Conservation (phyloP, 2,888 invertebrate genomes). For the Drosophila mercatorum region DNA sequence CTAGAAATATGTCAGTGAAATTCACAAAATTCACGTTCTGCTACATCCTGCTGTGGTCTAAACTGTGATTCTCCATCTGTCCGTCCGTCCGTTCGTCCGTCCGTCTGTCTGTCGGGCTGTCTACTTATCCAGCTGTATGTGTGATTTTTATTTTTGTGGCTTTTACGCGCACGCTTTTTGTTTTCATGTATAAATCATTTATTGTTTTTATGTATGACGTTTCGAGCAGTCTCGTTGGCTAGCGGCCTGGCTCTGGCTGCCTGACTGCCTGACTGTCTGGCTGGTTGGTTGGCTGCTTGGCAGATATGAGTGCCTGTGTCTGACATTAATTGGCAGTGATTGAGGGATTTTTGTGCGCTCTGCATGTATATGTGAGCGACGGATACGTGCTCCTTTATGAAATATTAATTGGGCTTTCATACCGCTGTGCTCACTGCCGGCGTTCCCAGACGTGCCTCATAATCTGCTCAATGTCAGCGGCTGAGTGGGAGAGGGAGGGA, state of each 20-base stretch:
- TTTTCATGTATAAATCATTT: constrained; percentile 78
- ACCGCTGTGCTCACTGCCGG: constrained; percentile 27
- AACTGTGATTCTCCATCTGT: constrained; percentile 14
- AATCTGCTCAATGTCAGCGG: constrained; percentile 61
- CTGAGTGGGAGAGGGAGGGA: not conserved
- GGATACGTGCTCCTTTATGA: constrained; percentile 77
- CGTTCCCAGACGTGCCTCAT: constrained; percentile 66
- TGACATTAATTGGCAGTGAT: constrained; percentile 81
- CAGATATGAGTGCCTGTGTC: constrained; percentile 78
- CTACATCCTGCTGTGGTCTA: constrained; percentile 61
- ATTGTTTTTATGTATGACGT: constrained; percentile 75
- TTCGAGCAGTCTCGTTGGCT: constrained; percentile 57
- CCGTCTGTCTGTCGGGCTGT: constrained; percentile 5
- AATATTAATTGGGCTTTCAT: constrained; percentile 79
- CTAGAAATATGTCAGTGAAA: constrained; percentile 76
- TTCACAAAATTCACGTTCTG: constrained; percentile 73
- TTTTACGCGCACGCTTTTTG: constrained; percentile 71
- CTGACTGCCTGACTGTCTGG: constrained; percentile 18
- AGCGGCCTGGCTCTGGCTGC: constrained; percentile 21
- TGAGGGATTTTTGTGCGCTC: constrained; percentile 75
- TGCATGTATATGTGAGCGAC: constrained; percentile 42
- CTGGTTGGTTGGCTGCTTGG: constrained; percentile 42
- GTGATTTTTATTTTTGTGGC: constrained; percentile 78
- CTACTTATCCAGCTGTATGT: constrained; percentile 44
- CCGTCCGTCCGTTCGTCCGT: not conserved